Evolutionary conservation across 2,113 vertebrate species (phyloP), one percentile per base, ranked within the genome.

Genomic region (Theristicus caerulescens): DNA sequence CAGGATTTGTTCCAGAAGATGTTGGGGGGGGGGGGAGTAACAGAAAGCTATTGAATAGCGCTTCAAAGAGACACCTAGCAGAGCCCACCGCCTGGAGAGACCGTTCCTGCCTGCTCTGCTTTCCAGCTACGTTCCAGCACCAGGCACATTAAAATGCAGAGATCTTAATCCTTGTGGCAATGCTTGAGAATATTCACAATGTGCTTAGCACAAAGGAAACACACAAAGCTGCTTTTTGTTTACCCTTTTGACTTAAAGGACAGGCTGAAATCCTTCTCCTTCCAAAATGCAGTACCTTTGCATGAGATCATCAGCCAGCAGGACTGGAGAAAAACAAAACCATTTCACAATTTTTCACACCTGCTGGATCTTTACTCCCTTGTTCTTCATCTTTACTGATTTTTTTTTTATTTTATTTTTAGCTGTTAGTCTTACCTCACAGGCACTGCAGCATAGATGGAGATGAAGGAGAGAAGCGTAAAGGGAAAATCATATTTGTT

Each of bases 121-220:
- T 91, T 88, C 72, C 79, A 93, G 78, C 79, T 95, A 70, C 86
- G 80, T 94, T 94, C 92, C 94, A 57, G 84, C 88, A 77, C 66
- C 70, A 81, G 80, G 94, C 90, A 86, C 95, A 96, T 97, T 97
- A 96, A 95, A 96, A 96, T 93, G 92, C 96, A 96, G 79, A 76
- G 93, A 94, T 96, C 93, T 88, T 97, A 96, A 97, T 97, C 97
- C 96, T 94, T 72, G 86, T 94, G 84, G 87, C 94, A 93, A 88
- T 86, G 70, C 95, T 93, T 94, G 96, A 95, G 94, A 93, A 95
- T 95, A 91, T 96, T 89, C 97, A 95, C 93, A 96, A 88, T 93
- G 95, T 93, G 80, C 91, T 97, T 96, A 89, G 88, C 72, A 58
- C 86, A 80, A 96, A 96, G 57, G 55, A 95, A 93, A 79, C 16